Evolutionary conservation across 2,113 vertebrate species (phyloP).

Genomic region (Seriola rivoliana): DNA sequence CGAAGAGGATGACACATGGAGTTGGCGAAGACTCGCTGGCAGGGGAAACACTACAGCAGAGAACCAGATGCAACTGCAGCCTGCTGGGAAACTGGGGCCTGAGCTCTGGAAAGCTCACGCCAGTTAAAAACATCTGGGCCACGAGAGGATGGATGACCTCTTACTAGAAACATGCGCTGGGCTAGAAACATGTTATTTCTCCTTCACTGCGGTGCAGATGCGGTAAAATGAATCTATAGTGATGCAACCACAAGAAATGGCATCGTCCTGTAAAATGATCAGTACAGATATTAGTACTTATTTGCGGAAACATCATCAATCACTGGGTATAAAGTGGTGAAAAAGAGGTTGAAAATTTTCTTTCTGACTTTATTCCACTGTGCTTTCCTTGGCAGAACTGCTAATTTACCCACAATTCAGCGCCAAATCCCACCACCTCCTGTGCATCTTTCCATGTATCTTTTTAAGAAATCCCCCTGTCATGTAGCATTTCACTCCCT

Average conservation of each 20-base stretch:
- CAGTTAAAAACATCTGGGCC: slow-evolving; percentile 79
- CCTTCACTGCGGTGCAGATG: slow-evolving; percentile 31
- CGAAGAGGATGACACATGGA: slow-evolving; percentile 64
- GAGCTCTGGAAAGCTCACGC: slow-evolving; percentile 56
- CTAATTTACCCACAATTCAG: slow-evolving; percentile 26
- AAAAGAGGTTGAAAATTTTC: slow-evolving; percentile 20
- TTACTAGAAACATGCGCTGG: slow-evolving; percentile 66
- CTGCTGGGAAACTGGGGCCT: slow-evolving; percentile 69
- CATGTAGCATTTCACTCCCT: slow-evolving; percentile 28
- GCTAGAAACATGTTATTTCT: slow-evolving; percentile 68
- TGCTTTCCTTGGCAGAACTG: slow-evolving; percentile 31
- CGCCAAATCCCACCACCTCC: not conserved
- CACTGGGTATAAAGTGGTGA: slow-evolving; percentile 11
- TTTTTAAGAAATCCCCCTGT: slow-evolving; percentile 44
- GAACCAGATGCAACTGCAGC: slow-evolving; percentile 59
- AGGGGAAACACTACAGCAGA: slow-evolving; percentile 45
- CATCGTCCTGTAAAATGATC: slow-evolving; percentile 8
- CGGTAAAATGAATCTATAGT: slow-evolving; percentile 45
- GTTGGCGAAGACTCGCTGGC: slow-evolving; percentile 61
- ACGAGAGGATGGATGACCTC: slow-evolving; percentile 70
- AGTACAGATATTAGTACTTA: not conserved
- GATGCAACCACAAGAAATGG: slow-evolving; percentile 24
- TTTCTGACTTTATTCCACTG: slow-evolving; percentile 24
- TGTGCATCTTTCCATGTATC: slow-evolving; percentile 3
- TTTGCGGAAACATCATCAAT: slow-evolving; percentile 53